These are phyloP conservation scores for Turnix velox DNA, from an alignment of 2,113 vertebrate species.

Conservation along the genomic window DNA sequence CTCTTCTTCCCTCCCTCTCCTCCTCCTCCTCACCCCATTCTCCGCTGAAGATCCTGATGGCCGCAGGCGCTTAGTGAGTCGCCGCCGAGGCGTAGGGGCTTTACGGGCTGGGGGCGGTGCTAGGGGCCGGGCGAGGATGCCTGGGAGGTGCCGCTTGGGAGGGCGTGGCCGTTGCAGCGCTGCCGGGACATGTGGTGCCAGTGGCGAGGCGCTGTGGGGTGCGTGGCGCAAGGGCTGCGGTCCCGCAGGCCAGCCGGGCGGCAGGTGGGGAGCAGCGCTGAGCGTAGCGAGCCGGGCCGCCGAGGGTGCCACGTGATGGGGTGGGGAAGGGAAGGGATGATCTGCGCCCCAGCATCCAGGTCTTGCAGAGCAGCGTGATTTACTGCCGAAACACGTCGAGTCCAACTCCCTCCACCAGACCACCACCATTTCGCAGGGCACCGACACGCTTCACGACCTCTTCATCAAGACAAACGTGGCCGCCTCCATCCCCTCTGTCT, in stretches of 20 bases:
- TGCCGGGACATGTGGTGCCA: neutral
- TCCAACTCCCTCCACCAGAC: conserved; percentile 90
- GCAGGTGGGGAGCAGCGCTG: too few relatives aligned
- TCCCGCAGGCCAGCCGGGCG: neutral
- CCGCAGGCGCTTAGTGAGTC: neutral
- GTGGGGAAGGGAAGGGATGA: conserved; percentile 79
- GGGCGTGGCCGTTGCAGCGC: neutral
- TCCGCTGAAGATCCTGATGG: neutral
- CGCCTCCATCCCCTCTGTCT: conserved; percentile 82
- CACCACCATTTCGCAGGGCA: conserved; percentile 87
- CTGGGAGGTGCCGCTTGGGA: neutral
- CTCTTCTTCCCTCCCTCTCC: neutral
- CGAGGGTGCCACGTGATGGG: neutral
- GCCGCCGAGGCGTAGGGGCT: neutral
- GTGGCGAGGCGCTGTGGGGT: neutral
- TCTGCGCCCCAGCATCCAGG: conserved; percentile 96
- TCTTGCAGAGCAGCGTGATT: conserved; percentile 97
- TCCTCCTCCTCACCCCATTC: neutral
- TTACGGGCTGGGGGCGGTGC: neutral
- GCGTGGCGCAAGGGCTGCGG: neutral
- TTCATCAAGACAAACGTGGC: conserved; percentile 90
- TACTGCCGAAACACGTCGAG: conserved; percentile 96
- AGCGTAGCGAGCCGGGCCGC: neutral
- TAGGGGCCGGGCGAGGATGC: neutral
- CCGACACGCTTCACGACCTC: conserved; percentile 85